A percentile compares a stretch with the other conserved stretches of the same genome.
Evolutionary conservation across 2,797 vertebrate genomes (phyloP).

Genomic region (Pogonophryne albipinna): DNA sequence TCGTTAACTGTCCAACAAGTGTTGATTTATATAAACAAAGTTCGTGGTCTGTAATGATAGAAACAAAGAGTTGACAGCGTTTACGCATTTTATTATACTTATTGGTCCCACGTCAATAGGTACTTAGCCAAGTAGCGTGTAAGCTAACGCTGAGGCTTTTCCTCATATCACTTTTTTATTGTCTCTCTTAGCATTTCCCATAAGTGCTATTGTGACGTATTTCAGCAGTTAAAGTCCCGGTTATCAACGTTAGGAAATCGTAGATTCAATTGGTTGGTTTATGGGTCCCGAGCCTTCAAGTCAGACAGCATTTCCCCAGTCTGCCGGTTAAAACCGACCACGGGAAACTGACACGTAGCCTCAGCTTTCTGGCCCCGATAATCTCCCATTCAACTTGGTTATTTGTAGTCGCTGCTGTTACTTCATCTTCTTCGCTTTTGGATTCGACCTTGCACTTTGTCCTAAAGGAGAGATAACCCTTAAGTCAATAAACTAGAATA

Average conservation of each 20-base stretch:
- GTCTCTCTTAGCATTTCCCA: background rate
- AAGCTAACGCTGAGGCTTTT: conserved; percentile 17
- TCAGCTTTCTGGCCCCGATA: conserved; percentile 43
- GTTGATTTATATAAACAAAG: conserved; percentile 10
- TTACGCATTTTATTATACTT: background rate
- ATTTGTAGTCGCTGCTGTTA: background rate
- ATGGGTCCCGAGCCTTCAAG: background rate
- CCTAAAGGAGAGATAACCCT: background rate
- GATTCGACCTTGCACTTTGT: background rate
- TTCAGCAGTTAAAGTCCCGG: background rate
- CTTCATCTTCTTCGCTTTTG: background rate
- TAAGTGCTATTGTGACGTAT: background rate
- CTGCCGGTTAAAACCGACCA: conserved; percentile 43
- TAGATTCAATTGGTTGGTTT: background rate
- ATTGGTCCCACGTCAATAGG: background rate
- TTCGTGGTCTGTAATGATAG: background rate
- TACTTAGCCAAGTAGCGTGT: background rate
- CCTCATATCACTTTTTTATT: background rate
- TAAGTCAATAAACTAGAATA: background rate
- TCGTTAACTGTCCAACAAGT: background rate
- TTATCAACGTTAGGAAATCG: background rate
- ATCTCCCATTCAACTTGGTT: conserved; percentile 27
- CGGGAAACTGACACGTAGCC: conserved; percentile 83
- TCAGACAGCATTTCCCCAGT: background rate
- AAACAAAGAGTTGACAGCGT: background rate